Evolutionary conservation across 2,113 vertebrate genomes (phyloP), one percentile per base, ranked within the genome.

Genomic region (Gambusia holbrooki): DNA sequence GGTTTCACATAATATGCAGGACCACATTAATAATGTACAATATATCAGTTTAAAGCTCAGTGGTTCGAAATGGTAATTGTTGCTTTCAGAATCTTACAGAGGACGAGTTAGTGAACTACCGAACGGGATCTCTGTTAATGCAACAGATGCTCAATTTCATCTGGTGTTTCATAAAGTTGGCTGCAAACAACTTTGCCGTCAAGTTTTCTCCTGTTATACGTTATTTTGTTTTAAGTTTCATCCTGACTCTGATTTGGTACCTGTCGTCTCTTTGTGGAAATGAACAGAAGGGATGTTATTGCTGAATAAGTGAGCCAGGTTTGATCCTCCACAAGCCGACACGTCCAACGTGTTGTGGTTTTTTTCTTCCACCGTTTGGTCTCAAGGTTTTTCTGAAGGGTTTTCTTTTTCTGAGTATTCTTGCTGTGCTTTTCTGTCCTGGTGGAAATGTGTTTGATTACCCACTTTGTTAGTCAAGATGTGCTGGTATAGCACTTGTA

Each of bases 301-400:
- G 62, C 71, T 45, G 13, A 84, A 73, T 45, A 67, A 72, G 81
- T 72, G 27, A 28, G 60, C 42, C 42, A n/a, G 60, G 71, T 73
- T 73, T 80, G 29, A 80, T 76, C 33, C 62, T 71, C 12, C 15
- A 78, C 66, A 69, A 58, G 69, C 29, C 51, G 76, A 76, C 30
- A 69, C 27, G 14, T 66, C 67, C 35, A 71, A 61, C 30, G 63
- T 67, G 35, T 66, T 70, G 48, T 73, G 54, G 4, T 30, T 30
- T 71, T 83, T 51, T 33, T 70, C 15, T 10, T 71, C 32, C 22
- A 8, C 64, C 33, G 63, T 17, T 45, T 45, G 42, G 42, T 45
- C 42, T 45, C 12, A 45, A 48, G 14, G 45, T 48, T 76, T 54
- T 74, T 62, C 40, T 63, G 8, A 35, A 1, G 4, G 62, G 69